Evolutionary conservation across 2,797 vertebrate genomes (phyloP), one percentile per base, ranked within the genome.

Genomic region (Gorsachius magnificus): DNA sequence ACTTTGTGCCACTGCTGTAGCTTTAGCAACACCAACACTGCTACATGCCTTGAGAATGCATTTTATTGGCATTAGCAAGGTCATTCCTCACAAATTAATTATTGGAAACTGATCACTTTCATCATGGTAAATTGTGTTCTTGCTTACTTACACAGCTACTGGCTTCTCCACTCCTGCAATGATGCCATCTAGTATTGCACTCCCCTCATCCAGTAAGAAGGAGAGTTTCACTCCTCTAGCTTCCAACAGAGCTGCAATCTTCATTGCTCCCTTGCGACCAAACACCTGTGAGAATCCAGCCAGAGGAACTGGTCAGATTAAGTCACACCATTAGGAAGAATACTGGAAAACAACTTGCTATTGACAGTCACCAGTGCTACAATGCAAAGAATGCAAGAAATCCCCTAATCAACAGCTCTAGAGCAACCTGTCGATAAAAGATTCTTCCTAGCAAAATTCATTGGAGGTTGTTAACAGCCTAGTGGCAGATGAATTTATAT

Each of bases 201-300:
- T 96, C 6, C 99, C 98, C 93, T 99, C 99, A 0, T 99, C 99
- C 77, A 99, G 97, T 71, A 99, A 60, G 94, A 99, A 99, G 35
- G 96, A 97, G 56, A 99, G 97, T 60, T 98, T 98, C 64, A 99
- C 95, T 4, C 97, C 98, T 46, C 98, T 98, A 24, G 98, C 96
- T 96, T 99, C 98, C 83, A 99, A 95, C 56, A 99, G n/a, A 61
- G 97, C 98, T 63, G 98, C 98, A 9, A 99, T 99, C 96, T 98
- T 98, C 97, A 90, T 51, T 8, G 98, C 99, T 41, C 99, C 99
- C 2, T 98, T 92, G 25, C 19, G 16, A 54, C 99, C 99, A 24
- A 4, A 92, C 25, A 99, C 96, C 99, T 99, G 95, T 3, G 89
- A 78, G 90, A 25, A 91, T 11, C 12, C 91, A 76, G 65, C 22